phyloP scores from a whole-genome alignment of 2,113 vertebrate species.

The Phrynosoma blainvillii region DNA sequence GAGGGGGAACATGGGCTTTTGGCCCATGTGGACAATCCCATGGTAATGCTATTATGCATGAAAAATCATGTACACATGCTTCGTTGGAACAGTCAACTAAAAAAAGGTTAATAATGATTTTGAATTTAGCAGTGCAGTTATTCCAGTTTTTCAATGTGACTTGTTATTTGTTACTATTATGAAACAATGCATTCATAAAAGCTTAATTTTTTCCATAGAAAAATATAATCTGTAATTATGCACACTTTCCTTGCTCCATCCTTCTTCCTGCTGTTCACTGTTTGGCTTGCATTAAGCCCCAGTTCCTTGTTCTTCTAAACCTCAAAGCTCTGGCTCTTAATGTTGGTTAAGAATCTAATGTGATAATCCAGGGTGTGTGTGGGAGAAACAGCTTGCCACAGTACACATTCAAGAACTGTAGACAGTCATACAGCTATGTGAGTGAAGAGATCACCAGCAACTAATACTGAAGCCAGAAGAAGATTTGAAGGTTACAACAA shows the following conservation, averaged over 20 bases:
- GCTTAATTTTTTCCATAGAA: background rate
- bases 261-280: no score
- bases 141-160: background rate
- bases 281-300: background rate
- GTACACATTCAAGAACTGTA: background rate
- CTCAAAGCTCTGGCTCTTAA: background rate
- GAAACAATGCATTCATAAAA: background rate
- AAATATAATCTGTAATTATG: no score
- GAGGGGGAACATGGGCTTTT: no score
- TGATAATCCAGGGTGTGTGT: background rate
- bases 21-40: no score
- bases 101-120: background rate
- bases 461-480: background rate
- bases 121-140: background rate
- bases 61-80: background rate
- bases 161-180: background rate
- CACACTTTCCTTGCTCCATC: no score
- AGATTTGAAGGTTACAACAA: background rate
- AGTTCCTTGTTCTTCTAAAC: background rate
- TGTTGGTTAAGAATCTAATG: background rate
- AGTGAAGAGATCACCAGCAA: background rate
- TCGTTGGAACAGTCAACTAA: background rate
- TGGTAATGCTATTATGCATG: background rate
- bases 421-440: background rate
- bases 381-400: background rate